phyloP scores from a whole-genome alignment of 1,140 invertebrate species.

The Papilio glaucus region DNA sequence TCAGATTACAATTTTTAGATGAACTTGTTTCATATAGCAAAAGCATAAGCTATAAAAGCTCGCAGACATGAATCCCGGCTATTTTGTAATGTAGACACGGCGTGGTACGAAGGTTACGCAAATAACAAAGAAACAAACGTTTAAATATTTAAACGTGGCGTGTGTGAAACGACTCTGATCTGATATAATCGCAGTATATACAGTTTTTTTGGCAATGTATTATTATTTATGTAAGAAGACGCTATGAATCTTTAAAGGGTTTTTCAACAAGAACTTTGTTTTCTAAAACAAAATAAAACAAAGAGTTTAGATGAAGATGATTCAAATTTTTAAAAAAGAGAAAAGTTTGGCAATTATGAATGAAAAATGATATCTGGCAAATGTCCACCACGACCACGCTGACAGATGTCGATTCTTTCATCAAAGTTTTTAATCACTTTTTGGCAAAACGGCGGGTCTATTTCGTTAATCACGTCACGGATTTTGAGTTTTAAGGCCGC shows the following conservation, averaged over 20 bases:
- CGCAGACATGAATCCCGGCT: conserved; percentile 18
- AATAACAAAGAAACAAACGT: conserved; percentile 35
- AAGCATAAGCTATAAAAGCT: conserved; percentile 10
- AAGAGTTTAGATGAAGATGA: no score
- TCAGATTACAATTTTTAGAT: not conserved
- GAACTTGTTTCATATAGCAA: conserved; percentile 1
- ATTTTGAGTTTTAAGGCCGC: no score
- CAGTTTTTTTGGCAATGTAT: not conserved
- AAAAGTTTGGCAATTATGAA: no score
- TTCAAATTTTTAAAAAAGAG: no score
- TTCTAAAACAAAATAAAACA: no score
- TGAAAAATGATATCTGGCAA: no score
- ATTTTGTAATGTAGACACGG: conserved; percentile 31
- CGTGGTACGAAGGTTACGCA: conserved; percentile 33
- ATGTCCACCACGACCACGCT: no score
- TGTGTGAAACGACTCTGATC: conserved; percentile 13
- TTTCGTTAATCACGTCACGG: no score
- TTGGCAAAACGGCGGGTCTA: no score
- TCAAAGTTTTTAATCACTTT: no score
- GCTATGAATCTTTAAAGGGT: not conserved
- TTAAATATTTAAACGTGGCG: conserved; percentile 20
- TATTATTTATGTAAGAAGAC: not conserved
- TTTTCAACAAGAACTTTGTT: no score
- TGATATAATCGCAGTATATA: not conserved
- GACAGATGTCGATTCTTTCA: no score